Conservation (phyloP, 1,140 invertebrate genomes). For the Pomacea maculata region DNA sequence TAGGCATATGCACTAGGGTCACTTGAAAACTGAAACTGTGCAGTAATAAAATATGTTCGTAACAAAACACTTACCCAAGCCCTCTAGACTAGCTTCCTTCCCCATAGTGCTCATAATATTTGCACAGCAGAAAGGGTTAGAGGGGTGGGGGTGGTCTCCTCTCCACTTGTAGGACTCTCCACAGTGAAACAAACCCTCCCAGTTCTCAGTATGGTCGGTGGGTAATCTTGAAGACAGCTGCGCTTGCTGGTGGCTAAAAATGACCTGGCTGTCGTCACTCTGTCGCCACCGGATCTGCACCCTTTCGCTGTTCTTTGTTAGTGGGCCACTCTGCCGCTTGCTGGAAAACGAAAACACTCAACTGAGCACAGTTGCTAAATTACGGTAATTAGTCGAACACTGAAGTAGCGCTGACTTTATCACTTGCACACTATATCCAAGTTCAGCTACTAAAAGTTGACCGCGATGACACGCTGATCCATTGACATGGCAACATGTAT, state of each 20-base stretch:
- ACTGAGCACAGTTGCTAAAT: neutral
- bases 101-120: conserved; percentile 42
- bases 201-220: neutral
- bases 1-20: no score
- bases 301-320: neutral
- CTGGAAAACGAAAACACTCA: neutral
- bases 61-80: conserved; percentile 40
- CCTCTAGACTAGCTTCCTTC: conserved; percentile 53
- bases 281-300: conserved; percentile 7
- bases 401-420: neutral
- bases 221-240: neutral
- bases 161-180: conserved; percentile 10
- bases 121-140: neutral
- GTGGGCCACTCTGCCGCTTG: neutral
- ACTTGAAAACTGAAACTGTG: no score
- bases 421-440: neutral
- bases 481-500: no score
- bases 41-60: no score
- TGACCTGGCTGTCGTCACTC: conserved; percentile 8
- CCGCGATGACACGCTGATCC: no score
- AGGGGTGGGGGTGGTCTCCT: neutral
- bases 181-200: neutral
- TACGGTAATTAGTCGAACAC: neutral
- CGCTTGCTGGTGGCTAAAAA: conserved; percentile 3
- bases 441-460: neutral